phyloP scores from a whole-genome alignment of 2,888 invertebrate genomes.

The Philonicus albiceps region DNA sequence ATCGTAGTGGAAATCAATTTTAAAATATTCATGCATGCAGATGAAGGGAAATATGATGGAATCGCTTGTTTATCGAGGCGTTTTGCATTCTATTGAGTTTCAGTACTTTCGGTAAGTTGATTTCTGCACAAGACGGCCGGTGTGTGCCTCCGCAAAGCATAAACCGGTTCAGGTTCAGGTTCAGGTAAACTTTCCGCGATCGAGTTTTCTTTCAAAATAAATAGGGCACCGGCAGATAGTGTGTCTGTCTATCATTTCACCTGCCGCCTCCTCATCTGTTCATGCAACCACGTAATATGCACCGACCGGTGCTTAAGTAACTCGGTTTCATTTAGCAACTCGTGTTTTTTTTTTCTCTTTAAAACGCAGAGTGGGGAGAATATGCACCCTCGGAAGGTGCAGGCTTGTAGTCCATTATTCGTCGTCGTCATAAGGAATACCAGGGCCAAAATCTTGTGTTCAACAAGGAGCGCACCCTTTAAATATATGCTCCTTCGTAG shows the following conservation, averaged over 20 bases:
- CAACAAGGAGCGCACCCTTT: constrained; percentile 20
- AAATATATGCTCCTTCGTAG: constrained; percentile 13
- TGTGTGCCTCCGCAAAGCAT: not conserved
- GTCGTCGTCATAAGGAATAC: not conserved
- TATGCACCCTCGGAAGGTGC: constrained; percentile 2
- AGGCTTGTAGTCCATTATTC: constrained; percentile 18
- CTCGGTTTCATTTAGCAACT: not conserved
- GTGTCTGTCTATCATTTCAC: not conserved
- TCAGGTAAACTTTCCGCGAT: not conserved
- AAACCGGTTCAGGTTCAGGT: not conserved
- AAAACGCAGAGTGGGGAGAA: not conserved
- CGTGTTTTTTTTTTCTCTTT: not conserved
- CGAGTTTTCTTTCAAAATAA: not conserved
- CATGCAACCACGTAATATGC: not conserved
- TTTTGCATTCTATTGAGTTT: constrained; percentile 22
- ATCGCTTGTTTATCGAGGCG: constrained; percentile 29
- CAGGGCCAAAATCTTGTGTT: not conserved
- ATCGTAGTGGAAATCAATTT: constrained; percentile 30
- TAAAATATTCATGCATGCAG: constrained; percentile 39
- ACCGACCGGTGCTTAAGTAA: not conserved
- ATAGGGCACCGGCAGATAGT: not conserved
- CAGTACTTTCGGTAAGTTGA: constrained; percentile 6
- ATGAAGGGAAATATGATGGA: constrained; percentile 36
- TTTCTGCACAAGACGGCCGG: not conserved
- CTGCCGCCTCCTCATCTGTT: not conserved